A percentile compares a stretch with the other conserved stretches of the same genome.
phyloP scores from a whole-genome alignment of 2,113 vertebrate genomes.

The Albula goreensis region DNA sequence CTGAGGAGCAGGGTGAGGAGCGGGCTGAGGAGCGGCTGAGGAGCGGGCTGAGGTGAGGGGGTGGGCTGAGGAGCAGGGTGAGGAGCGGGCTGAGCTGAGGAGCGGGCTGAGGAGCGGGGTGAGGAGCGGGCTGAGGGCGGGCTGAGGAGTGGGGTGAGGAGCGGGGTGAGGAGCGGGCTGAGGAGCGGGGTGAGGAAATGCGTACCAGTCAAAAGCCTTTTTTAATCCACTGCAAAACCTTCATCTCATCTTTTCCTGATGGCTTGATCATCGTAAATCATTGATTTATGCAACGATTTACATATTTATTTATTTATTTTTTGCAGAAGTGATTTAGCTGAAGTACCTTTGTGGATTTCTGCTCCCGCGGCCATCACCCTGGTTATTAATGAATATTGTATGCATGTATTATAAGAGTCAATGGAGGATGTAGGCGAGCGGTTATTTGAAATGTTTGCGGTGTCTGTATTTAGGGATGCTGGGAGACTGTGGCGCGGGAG shows the following conservation, averaged over 20 bases:
- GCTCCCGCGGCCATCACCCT: neutral
- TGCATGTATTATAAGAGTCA: neutral
- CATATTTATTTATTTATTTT: neutral
- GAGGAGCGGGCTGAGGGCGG: neutral
- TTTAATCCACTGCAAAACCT: neutral
- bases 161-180: neutral
- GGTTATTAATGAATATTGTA: slow-evolving; percentile 1
- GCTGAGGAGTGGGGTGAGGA: too few species aligned
- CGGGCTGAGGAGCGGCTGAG: too few species aligned
- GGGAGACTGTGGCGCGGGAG: neutral
- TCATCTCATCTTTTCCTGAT: neutral
- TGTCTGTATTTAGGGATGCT: neutral
- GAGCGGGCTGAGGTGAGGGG: neutral
- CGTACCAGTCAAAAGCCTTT: neutral
- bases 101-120: too few species aligned
- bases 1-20: too few species aligned
- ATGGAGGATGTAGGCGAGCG: neutral
- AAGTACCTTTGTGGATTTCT: neutral
- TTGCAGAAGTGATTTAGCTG: neutral
- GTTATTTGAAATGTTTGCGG: neutral
- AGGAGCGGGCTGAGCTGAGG: neutral
- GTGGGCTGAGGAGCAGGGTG: too few species aligned
- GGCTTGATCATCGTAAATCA: neutral
- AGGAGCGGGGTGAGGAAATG: neutral
- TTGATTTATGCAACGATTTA: neutral